phyloP scores from a whole-genome alignment of 1,140 invertebrate genomes.

The Thaumatotibia leucotreta region DNA sequence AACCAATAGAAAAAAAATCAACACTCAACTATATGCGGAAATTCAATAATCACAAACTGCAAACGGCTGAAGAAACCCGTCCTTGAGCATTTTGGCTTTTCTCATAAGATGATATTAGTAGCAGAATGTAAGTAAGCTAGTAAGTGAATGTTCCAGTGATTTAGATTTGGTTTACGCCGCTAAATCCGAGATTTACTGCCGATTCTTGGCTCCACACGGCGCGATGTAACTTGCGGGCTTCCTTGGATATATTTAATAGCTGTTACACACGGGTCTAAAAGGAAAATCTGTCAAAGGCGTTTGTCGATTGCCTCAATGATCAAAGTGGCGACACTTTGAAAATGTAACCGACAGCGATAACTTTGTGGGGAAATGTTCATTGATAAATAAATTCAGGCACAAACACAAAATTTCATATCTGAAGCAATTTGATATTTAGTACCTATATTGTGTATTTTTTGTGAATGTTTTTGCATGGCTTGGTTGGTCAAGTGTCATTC shows the following conservation, averaged over 20 bases:
- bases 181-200: slow-evolving; percentile 12
- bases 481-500: too few relatives aligned
- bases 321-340: too few relatives aligned
- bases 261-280: not conserved
- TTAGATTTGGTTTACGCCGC: slow-evolving; percentile 10
- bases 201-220: slow-evolving; percentile 12
- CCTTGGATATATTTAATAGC: slow-evolving; percentile 4
- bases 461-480: too few relatives aligned
- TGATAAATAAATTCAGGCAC: too few relatives aligned
- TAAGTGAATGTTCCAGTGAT: slow-evolving; percentile 12
- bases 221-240: slow-evolving; percentile 3
- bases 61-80: not conserved
- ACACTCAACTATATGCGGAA: not conserved
- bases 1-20: not conserved
- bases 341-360: too few relatives aligned
- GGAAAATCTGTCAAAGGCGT: too few relatives aligned
- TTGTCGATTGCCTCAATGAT: too few relatives aligned
- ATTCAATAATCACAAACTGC: not conserved
- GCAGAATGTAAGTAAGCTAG: not conserved
- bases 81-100: not conserved
- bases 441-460: too few relatives aligned
- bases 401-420: too few relatives aligned
- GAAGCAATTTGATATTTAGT: too few relatives aligned
- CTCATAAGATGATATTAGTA: slow-evolving; percentile 7
- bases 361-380: too few relatives aligned